Percentiles rank a stretch among this genome's conserved stretches.
Evolutionary conservation across 2,888 invertebrate species (phyloP).

Genomic region (Xestia xanthographa): DNA sequence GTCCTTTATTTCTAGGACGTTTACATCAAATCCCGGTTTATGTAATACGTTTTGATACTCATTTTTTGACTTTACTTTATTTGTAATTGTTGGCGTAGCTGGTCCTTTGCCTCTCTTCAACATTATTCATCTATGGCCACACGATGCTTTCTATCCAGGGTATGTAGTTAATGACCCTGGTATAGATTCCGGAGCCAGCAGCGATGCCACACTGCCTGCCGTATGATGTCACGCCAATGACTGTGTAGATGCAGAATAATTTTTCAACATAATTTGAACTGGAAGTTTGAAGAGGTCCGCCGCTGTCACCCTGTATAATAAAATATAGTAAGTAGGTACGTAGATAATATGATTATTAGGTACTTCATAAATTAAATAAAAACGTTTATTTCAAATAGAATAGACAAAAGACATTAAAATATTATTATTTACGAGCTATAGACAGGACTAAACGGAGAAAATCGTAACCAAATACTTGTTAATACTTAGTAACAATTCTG

Average conservation of each 20-base stretch:
- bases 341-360: background rate
- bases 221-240: constrained; percentile 39
- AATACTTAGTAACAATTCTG: too few relatives aligned
- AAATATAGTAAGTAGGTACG: background rate
- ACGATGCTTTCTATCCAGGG: constrained; percentile 48
- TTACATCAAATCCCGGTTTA: too few relatives aligned
- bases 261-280: background rate
- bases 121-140: constrained; percentile 30
- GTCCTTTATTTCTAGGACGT: background rate
- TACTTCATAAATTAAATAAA: background rate
- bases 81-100: too few relatives aligned
- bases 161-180: constrained; percentile 31
- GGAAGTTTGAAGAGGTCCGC: constrained; percentile 37
- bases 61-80: too few relatives aligned
- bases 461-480: too few relatives aligned
- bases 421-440: too few relatives aligned
- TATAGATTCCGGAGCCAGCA: constrained; percentile 31
- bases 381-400: background rate
- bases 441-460: too few relatives aligned
- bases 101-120: background rate
- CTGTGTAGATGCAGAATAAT: background rate
- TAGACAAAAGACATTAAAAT: too few relatives aligned
- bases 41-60: too few relatives aligned
- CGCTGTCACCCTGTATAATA: constrained; percentile 38
- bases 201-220: constrained; percentile 36